Evolutionary conservation across 1,140 invertebrate genomes (phyloP).

Genomic region (Drosophila trapezifrons): DNA sequence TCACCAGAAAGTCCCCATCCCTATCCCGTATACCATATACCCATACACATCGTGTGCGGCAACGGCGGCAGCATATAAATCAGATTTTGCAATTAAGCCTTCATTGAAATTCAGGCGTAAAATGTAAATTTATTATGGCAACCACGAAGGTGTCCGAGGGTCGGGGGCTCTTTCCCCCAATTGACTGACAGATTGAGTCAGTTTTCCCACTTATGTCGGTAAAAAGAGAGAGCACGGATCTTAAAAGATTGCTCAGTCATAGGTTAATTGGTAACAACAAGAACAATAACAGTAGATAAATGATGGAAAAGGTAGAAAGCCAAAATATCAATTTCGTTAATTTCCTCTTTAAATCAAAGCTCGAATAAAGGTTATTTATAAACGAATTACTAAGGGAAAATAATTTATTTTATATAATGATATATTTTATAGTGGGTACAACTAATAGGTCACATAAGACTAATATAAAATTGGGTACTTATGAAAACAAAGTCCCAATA

Average conservation of each 20-base stretch:
- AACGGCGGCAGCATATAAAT: constrained; percentile 45
- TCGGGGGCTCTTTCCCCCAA: background rate
- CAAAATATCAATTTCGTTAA: background rate
- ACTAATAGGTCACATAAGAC: too few species aligned
- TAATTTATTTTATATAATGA: background rate
- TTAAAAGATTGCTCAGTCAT: constrained; percentile 13
- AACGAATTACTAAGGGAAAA: too few species aligned
- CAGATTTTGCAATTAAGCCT: constrained; percentile 64
- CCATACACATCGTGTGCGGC: constrained; percentile 6
- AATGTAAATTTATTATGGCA: constrained; percentile 60
- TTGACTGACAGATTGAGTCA: constrained; percentile 31
- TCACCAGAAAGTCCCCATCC: background rate
- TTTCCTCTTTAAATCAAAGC: background rate
- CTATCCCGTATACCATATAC: background rate
- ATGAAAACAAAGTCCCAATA: too few species aligned
- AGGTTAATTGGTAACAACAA: constrained; percentile 11
- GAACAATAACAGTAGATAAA: background rate
- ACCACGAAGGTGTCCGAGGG: constrained; percentile 6
- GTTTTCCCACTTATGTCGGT: constrained; percentile 4
- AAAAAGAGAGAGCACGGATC: background rate
- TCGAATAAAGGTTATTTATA: background rate
- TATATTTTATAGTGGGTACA: background rate
- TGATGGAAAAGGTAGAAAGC: background rate
- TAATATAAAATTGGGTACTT: too few species aligned
- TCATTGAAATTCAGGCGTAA: constrained; percentile 58